A percentile compares a stretch with the other conserved stretches of the same genome.
Conservation (phyloP, 2,113 vertebrate genomes). For the Scopus umbretta region DNA sequence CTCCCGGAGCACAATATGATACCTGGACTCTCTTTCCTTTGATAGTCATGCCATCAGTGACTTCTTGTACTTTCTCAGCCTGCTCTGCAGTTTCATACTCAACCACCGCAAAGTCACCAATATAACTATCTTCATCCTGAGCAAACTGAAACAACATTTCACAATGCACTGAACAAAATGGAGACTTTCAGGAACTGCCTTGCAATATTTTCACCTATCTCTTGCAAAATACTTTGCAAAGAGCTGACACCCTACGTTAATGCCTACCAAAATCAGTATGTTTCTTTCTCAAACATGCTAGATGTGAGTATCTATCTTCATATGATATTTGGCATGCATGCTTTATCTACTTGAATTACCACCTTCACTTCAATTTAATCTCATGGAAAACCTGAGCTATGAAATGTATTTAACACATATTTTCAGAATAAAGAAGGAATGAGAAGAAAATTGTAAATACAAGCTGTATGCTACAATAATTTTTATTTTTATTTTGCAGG, state of each 20-base stretch:
- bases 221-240: not conserved
- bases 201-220: accelerated
- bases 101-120: conserved; percentile 88
- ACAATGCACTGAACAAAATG: not conserved
- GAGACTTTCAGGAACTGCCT: not conserved
- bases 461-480: not conserved
- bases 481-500: not conserved
- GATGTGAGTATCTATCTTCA: not conserved
- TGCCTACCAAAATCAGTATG: accelerated
- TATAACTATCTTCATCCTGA: conserved; percentile 87
- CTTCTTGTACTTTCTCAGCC: conserved; percentile 82
- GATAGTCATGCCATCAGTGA: conserved; percentile 75
- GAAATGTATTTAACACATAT: not conserved
- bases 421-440: not conserved
- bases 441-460: not conserved
- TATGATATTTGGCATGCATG: not conserved
- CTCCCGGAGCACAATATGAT: conserved; percentile 90
- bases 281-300: too few species aligned
- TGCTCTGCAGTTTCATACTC: conserved; percentile 90
- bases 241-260: not conserved
- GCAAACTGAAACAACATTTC: conserved; percentile 78
- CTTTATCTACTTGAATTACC: not conserved
- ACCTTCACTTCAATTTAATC: not conserved
- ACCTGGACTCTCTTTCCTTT: conserved; percentile 83
- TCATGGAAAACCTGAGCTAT: not conserved